Base-by-base conservation (phyloP, 1,140 invertebrate genomes). In the Bombus superbus region DNA sequence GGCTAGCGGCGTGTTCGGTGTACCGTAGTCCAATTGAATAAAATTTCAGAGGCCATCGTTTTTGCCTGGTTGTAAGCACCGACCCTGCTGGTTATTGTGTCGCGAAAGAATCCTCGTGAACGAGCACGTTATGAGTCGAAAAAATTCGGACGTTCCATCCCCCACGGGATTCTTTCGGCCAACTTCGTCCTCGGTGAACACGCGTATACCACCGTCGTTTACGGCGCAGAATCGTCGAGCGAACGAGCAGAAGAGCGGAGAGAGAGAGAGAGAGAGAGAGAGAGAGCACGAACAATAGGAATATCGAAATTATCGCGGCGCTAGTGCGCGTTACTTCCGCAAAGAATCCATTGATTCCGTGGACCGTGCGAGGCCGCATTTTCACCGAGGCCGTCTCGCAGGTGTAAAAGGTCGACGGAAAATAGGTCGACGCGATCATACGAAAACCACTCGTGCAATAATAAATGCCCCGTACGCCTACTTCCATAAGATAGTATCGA, bases 401-500 rank as follows among this genome's bases (percentile, higher is more conserved):
- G 42, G 25, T 28, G 42, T 42, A 77, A 57, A 79, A 28, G 59
- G 66, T n/a, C 10, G 35, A 59, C 18, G 66, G 11, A 44, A 85
- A 72, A 69, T 80, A 72, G 76, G 83, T 80, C 83, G 76, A 62
- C 28, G 68, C 82, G 53, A 84, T 84, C 82, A 15, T 84, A 79
- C 53, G 66, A 38, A 71, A 78, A 53, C 47, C 42, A 79, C 76
- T 72, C 76, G 66, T 40, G 68, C 76, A 72, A 72, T 85, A 72
- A 80, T 72, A 80, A 85, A 72, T 80, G 83, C 53, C 15, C 40
- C 40, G 42, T 40, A 57, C 42, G 72, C 53, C 28, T 38, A 62
- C 66, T 62, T 80, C 76, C 53, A 53, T 47, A 57, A 80, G 83
- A 80, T 85, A 68, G 76, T 64, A 72, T 80, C 76, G 83, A 85